These are phyloP conservation scores for Tiliacea aurago DNA, from an alignment of 2,888 invertebrate genomes.

Conservation along the genomic window DNA sequence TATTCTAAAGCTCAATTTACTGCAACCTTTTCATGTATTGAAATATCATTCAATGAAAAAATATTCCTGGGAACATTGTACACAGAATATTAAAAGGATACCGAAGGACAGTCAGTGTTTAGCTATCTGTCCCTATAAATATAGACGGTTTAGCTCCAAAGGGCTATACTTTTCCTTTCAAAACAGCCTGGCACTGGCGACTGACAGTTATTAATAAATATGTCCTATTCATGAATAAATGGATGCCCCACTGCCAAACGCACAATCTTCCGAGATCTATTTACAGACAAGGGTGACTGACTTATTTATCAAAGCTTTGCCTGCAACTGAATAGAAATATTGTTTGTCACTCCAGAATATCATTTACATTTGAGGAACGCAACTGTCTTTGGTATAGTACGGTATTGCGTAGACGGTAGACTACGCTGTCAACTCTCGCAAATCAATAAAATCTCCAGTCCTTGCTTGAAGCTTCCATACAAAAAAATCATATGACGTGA, in stretches of 20 bases:
- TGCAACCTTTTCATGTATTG: slow-evolving; percentile 44
- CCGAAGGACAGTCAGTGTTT: neutral
- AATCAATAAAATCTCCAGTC: slow-evolving; percentile 45
- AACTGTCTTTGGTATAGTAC: neutral
- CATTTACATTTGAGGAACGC: neutral
- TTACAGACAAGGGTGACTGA: slow-evolving; percentile 40
- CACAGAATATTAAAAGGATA: neutral
- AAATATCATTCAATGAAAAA: neutral
- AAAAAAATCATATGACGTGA: slow-evolving; percentile 24
- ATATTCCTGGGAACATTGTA: slow-evolving; percentile 23
- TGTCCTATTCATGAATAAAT: slow-evolving; percentile 23
- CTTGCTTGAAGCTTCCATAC: slow-evolving; percentile 10
- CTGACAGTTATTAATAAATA: slow-evolving; percentile 6
- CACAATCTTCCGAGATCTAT: slow-evolving; percentile 36
- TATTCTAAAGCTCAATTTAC: slow-evolving; percentile 54
- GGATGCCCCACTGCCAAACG: slow-evolving; percentile 30
- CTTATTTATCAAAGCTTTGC: slow-evolving; percentile 38
- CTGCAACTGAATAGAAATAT: slow-evolving; percentile 20
- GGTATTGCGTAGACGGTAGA: neutral
- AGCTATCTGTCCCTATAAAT: slow-evolving; percentile 4
- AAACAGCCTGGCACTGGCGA: neutral
- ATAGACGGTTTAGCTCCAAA: neutral
- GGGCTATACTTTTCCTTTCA: neutral
- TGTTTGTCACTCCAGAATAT: slow-evolving; percentile 16
- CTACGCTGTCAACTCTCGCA: slow-evolving; percentile 12